Base-by-base conservation (phyloP, 2,113 vertebrate genomes). In the Eptatretus burgeri region DNA sequence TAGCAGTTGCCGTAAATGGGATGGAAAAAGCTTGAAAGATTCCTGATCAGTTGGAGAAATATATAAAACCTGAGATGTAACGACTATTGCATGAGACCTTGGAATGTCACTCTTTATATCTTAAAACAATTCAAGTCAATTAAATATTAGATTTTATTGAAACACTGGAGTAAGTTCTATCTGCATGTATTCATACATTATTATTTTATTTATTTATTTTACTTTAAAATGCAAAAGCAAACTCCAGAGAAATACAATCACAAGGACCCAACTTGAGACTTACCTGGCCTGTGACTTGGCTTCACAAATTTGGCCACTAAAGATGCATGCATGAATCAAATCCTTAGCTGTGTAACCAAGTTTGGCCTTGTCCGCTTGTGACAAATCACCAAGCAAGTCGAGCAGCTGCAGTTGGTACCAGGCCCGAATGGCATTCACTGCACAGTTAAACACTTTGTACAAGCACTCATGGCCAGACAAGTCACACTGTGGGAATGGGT, bases 1-100 rank as follows among this genome's bases (percentile, higher is more conserved):
- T 77, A 81, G 66, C 80, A 82, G 73, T 82, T 82, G 9, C 80
- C 80, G 0, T 81, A 80, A 51, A 77, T 73, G 0, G 78, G 78
- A 65, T 80, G 72, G 66, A 78, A 80, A 69, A 82, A 75, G 14
- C 70, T 66, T 1, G 78, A 79, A 73, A 81, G 80, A 65, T 81
- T 81, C 69, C 79, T 82, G 66, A n/a, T 13, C 9, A 60, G n/a
- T 60, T 41, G 27, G 27, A 41, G 27, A 41, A 41, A 41, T 41
- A 41, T 41, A 41, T 41, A 41, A 41, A n/a, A 41, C 27, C 27
- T 41, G 27, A 41, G 27, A 41, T 41, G 27, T 7, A 41, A 41
- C 27, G 27, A 41, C 7, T 41, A 5, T 41, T 41, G 27, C 27
- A 41, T 41, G 27, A 41, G 27, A 7, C 27, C 27, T 41, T 41